These are phyloP conservation scores for Diarsia rubi DNA, from an alignment of 2,888 invertebrate species.

Conservation along the genomic window DNA sequence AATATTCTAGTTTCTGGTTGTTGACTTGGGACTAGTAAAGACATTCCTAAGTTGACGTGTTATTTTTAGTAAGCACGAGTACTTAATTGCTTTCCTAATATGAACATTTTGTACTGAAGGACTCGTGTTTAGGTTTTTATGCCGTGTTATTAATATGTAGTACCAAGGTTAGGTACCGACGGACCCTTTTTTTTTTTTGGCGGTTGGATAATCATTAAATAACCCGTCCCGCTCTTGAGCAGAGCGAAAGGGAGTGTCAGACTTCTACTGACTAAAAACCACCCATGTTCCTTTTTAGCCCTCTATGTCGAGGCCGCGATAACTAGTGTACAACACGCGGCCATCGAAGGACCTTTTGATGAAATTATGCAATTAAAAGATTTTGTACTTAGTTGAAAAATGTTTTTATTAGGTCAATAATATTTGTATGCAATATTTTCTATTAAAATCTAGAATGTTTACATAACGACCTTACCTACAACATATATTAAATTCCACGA, in stretches of 20 bases:
- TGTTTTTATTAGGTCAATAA: background rate
- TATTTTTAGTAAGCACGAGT: slow-evolving; percentile 24
- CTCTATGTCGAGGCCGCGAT: too few species aligned
- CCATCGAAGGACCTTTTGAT: too few species aligned
- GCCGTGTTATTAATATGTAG: background rate
- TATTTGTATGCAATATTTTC: background rate
- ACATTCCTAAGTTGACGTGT: slow-evolving; percentile 42
- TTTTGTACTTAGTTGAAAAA: too few species aligned
- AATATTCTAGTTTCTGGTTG: slow-evolving; percentile 39
- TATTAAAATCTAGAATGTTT: background rate
- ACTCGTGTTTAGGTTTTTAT: background rate
- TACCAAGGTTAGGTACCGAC: background rate
- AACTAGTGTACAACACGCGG: too few species aligned
- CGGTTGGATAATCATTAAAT: too few species aligned
- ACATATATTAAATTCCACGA: too few species aligned
- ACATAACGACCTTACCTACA: background rate
- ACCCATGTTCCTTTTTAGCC: too few species aligned
- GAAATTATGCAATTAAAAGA: too few species aligned
- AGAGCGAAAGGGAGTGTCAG: too few species aligned
- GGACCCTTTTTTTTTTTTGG: too few species aligned
- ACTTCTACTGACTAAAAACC: too few species aligned
- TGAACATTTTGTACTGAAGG: background rate
- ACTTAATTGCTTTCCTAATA: slow-evolving; percentile 39
- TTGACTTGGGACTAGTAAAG: slow-evolving; percentile 40
- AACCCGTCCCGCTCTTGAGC: too few species aligned